Base-by-base conservation (phyloP, 2,113 vertebrate genomes). In the Grallaria varia region DNA sequence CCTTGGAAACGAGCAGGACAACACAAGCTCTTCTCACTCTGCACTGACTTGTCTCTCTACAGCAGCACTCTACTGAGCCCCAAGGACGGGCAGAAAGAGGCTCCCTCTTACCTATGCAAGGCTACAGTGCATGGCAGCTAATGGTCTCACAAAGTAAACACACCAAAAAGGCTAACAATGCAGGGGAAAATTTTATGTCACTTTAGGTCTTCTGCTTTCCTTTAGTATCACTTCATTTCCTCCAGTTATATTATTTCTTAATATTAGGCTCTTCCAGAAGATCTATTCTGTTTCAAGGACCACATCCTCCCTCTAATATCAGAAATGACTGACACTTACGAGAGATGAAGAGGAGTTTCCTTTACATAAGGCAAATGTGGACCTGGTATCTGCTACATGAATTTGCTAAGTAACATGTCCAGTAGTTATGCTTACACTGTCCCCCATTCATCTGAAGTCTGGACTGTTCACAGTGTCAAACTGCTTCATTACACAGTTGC, bases 11-110 rank as follows among this genome's bases (percentile, higher is more conserved):
- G 22, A 30, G 39, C 44, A 80, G 19, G 50, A 28, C 30, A 39
- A 49, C 40, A 40, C 0, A 1, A 69, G 15, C 31, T 58, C 11
- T 53, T 82, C 39, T 60, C 45, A 17, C 27, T 27, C 50, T 28
- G 19, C n/a, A 83, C 9, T 21, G 23, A 60, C 56, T 55, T 0
- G 0, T 37, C 10, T 40, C n/a, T 63, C 28, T 24, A 44, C 8
- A 75, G 49, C 20, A 68, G n/a, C 24, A 44, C 24, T 17, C 11
- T 24, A 68, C 8, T 0, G 0, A 79, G 47, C 23, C 35, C 22
- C 1, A 2, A 0, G 3, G 10, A 64, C 37, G 9, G 81, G 33
- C 12, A 72, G 23, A 42, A 78, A 74, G 59, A 10, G 10, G 3
- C 53, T 73, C 10, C 27, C 49, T 56, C 58, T 56, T 49, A 64